These are phyloP conservation scores for Eremobia ochroleuca DNA, from an alignment of 2,888 invertebrate genomes.

Conservation along the genomic window DNA sequence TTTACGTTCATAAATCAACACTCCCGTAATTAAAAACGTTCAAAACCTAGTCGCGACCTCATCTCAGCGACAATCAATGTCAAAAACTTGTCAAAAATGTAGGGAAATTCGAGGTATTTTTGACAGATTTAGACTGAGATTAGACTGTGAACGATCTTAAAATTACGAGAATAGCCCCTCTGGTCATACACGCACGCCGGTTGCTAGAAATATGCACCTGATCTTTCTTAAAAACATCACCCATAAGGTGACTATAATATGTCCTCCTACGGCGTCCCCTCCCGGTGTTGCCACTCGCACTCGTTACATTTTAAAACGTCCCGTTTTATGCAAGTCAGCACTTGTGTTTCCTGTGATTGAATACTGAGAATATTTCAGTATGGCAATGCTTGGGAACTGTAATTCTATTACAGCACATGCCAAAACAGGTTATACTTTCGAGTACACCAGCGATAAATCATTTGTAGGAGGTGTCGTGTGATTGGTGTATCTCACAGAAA, in stretches of 20 bases:
- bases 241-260: too few species aligned
- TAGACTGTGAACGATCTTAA: background rate
- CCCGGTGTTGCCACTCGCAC: too few species aligned
- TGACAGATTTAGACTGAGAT: background rate
- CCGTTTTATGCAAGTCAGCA: background rate
- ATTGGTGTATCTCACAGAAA: slow-evolving; percentile 77
- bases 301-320: background rate
- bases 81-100: background rate
- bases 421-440: slow-evolving; percentile 40
- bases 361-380: slow-evolving; percentile 2
- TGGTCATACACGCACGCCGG: too few species aligned
- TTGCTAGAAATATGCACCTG: too few species aligned
- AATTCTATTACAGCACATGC: slow-evolving; percentile 44
- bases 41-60: background rate
- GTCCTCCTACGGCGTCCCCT: too few species aligned
- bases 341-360: background rate
- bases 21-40: background rate
- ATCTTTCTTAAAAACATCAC: too few species aligned
- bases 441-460: slow-evolving; percentile 64
- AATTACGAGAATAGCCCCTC: too few species aligned
- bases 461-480: slow-evolving; percentile 67
- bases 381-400: slow-evolving; percentile 11
- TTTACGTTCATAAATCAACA: background rate
- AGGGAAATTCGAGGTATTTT: background rate
- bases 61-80: background rate